phyloP scores from a whole-genome alignment of 2,113 vertebrate genomes.

The Onychorhynchus coronatus region DNA sequence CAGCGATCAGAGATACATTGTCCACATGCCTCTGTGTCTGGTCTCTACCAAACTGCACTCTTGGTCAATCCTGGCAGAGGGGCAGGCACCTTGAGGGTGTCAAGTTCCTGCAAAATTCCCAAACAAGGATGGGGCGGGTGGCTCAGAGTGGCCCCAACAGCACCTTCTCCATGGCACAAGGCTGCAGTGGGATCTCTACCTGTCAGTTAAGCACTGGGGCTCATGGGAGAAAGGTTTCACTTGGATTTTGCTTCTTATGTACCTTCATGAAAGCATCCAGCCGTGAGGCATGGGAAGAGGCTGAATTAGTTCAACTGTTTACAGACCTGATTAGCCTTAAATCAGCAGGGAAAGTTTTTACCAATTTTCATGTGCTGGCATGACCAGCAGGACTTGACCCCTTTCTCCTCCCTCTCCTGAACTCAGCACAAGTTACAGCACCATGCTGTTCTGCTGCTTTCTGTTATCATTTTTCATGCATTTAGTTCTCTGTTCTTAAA shows the following conservation, averaged over 20 bases:
- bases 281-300: not conserved
- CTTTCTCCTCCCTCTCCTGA: not conserved
- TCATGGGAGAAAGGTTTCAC: not conserved
- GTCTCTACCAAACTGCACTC: not conserved
- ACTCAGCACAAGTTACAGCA: not conserved
- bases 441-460: not conserved
- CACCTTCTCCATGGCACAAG: not conserved
- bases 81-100: not conserved
- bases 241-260: not conserved
- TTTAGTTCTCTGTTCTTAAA: not conserved
- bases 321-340: not conserved
- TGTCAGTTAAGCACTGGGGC: not conserved
- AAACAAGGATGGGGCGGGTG: not conserved
- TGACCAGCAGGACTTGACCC: not conserved
- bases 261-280: not conserved
- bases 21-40: fast-evolving
- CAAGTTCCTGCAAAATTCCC: not conserved
- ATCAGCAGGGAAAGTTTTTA: not conserved
- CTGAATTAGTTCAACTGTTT: not conserved
- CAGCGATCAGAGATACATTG: not conserved
- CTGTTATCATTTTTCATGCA: not conserved
- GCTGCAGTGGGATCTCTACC: fast-evolving
- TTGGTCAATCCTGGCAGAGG: not conserved
- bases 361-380: not conserved
- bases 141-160: not conserved